Evolutionary conservation across 2,888 invertebrate genomes (phyloP).

Genomic region (Amaurobius ferox): DNA sequence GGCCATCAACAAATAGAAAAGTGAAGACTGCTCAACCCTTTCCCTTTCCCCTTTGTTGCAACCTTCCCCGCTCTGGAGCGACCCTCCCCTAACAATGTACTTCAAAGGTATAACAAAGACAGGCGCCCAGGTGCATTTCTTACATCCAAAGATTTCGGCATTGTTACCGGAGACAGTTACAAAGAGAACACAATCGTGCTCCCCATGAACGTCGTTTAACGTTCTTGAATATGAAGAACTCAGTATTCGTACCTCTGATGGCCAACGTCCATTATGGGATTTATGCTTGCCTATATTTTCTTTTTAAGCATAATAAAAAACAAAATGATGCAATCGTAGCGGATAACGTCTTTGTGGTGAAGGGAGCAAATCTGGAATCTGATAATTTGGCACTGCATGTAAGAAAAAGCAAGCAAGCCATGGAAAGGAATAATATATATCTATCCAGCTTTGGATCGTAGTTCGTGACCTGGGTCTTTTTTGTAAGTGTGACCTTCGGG

Average conservation of each 20-base stretch:
- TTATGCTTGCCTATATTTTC: slow-evolving; percentile 20
- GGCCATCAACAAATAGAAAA: not conserved
- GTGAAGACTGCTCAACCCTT: not conserved
- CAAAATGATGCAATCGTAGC: slow-evolving; percentile 14
- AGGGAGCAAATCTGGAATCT: slow-evolving; percentile 47
- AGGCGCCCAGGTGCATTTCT: not conserved
- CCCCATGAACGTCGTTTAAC: not conserved
- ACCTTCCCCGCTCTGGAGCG: not conserved
- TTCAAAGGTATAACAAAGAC: not conserved
- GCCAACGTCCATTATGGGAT: slow-evolving; percentile 50
- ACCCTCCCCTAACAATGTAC: not conserved
- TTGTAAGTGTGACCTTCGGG: slow-evolving; percentile 43
- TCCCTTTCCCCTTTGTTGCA: not conserved
- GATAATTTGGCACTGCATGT: slow-evolving; percentile 47
- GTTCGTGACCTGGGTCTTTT: slow-evolving; percentile 29
- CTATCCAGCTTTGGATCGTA: slow-evolving; percentile 25
- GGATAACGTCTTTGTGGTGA: slow-evolving; percentile 17
- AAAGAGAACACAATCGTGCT: slow-evolving; percentile 20
- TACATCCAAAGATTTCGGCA: not conserved
- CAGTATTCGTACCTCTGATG: slow-evolving; percentile 24
- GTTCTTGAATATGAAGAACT: not conserved
- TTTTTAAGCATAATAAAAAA: slow-evolving; percentile 15
- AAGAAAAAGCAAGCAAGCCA: slow-evolving; percentile 24
- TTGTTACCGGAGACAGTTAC: slow-evolving; percentile 32
- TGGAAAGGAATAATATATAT: slow-evolving; percentile 27